Evolutionary conservation across 2,888 invertebrate genomes (phyloP).

Genomic region (Tipula vernalis): DNA sequence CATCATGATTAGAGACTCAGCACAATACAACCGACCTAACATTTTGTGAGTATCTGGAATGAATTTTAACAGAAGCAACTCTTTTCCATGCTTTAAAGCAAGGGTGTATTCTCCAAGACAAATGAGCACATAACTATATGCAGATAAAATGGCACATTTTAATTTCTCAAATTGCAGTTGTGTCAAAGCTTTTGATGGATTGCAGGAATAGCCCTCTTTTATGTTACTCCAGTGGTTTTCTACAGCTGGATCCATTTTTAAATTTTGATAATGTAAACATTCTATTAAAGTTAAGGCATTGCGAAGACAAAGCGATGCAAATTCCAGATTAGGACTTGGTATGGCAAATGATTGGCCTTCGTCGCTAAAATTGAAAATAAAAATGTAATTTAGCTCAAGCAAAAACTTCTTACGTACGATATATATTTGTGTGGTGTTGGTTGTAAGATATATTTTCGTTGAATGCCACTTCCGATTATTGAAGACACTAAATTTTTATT

Average conservation of each 20-base stretch:
- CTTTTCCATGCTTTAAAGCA: constrained; percentile 65
- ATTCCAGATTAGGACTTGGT: constrained; percentile 78
- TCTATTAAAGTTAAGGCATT: constrained; percentile 62
- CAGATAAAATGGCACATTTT: constrained; percentile 54
- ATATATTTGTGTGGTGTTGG: constrained; percentile 20
- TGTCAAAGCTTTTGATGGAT: constrained; percentile 49
- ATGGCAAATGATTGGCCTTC: constrained; percentile 69
- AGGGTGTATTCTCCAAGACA: constrained; percentile 73
- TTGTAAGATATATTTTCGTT: constrained; percentile 21
- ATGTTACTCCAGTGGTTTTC: constrained; percentile 27
- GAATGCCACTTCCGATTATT: constrained; percentile 21
- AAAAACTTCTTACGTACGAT: constrained; percentile 21
- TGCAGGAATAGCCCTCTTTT: constrained; percentile 38
- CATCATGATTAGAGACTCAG: constrained; percentile 72
- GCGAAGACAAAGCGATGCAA: constrained; percentile 75
- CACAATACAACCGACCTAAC: constrained; percentile 78
- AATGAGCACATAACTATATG: constrained; percentile 72
- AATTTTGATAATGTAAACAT: constrained; percentile 18
- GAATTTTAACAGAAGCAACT: constrained; percentile 57
- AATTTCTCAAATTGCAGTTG: constrained; percentile 47
- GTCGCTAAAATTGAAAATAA: constrained; percentile 27
- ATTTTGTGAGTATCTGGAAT: constrained; percentile 59
- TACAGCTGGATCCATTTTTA: constrained; percentile 15
- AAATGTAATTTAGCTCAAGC: too few species aligned
- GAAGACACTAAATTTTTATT: constrained; percentile 21